Percentiles rank a stretch among this genome's conserved stretches.
Conservation (phyloP, 1,140 invertebrate species). For the Pseudomyrmex sp. region DNA sequence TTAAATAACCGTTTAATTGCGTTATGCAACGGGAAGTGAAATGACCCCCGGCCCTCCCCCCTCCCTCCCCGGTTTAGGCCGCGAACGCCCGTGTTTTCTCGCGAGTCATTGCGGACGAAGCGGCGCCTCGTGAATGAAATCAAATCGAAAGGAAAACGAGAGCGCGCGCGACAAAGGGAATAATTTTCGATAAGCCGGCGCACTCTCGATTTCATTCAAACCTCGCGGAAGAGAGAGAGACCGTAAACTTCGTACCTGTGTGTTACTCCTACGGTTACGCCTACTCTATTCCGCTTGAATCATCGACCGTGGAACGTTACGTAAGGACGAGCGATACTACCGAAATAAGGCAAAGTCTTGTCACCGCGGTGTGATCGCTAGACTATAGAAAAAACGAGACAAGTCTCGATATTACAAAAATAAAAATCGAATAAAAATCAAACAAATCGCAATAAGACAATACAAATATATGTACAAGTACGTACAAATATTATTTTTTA, state of each 20-base stretch:
- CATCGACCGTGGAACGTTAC: conserved; percentile 61
- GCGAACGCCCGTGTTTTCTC: conserved; percentile 3
- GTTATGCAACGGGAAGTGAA: conserved; percentile 74
- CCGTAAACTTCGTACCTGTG: conserved; percentile 28
- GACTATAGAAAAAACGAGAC: not conserved
- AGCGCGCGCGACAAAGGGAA: conserved; percentile 18
- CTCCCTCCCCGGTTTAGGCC: conserved; percentile 31
- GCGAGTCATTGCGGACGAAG: not conserved
- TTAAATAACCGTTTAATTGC: conserved; percentile 75
- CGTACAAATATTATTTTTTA: no score
- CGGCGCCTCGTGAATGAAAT: not conserved
- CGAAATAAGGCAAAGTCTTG: conserved; percentile 56
- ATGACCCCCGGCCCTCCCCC: conserved; percentile 40
- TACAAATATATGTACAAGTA: no score
- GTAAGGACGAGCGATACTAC: conserved; percentile 48
- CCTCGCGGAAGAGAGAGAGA: conserved; percentile 39
- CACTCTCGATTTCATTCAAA: conserved; percentile 62
- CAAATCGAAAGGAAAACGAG: conserved; percentile 20
- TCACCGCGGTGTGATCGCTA: not conserved
- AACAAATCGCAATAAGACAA: no score
- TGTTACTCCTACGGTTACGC: conserved; percentile 62
- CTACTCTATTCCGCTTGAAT: conserved; percentile 70
- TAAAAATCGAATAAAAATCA: no score
- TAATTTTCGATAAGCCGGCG: conserved; percentile 48
- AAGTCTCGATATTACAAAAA: not conserved